A percentile compares a stretch with the other conserved stretches of the same genome.
Evolutionary conservation across 2,113 vertebrate species (phyloP).

Genomic region (Notiomystis cincta): DNA sequence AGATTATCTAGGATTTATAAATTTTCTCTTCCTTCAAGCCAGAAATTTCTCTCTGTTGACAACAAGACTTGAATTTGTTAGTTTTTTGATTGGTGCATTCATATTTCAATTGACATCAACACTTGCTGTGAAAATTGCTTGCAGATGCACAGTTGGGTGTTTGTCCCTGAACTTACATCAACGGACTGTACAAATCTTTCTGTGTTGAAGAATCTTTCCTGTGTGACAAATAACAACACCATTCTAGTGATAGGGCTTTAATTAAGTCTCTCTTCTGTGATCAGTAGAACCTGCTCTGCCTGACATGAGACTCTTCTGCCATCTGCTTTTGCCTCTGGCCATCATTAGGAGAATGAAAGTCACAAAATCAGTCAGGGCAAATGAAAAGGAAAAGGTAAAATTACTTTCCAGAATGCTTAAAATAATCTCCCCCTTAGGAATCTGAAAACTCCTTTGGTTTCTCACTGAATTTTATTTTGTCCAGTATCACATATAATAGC

Average conservation of each 20-base stretch:
- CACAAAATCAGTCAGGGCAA: not conserved
- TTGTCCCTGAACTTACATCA: not conserved
- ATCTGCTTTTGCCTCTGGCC: not conserved
- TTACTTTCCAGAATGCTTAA: not conserved
- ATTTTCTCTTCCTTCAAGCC: not conserved
- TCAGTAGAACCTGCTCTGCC: not conserved
- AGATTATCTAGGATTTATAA: not conserved
- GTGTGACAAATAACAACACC: not conserved
- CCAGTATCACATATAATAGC: not conserved
- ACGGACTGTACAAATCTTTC: not conserved
- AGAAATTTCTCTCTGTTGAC: not conserved
- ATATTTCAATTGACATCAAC: not conserved
- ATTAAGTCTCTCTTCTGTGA: not conserved
- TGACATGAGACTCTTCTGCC: not conserved
- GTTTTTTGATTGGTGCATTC: not conserved
- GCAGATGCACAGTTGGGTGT: not conserved
- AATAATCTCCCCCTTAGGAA: not conserved
- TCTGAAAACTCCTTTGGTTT: not conserved
- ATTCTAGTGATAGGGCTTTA: not conserved
- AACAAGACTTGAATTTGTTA: constrained; percentile 3
- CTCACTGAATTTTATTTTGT: not conserved
- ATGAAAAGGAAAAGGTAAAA: not conserved
- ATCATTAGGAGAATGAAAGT: constrained; percentile 14
- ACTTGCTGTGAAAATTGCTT: not conserved
- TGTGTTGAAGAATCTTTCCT: not conserved